A percentile compares a stretch with the other conserved stretches of the same genome.
phyloP scores from a whole-genome alignment of 2,113 vertebrate genomes.

The Pholis gunnellus region DNA sequence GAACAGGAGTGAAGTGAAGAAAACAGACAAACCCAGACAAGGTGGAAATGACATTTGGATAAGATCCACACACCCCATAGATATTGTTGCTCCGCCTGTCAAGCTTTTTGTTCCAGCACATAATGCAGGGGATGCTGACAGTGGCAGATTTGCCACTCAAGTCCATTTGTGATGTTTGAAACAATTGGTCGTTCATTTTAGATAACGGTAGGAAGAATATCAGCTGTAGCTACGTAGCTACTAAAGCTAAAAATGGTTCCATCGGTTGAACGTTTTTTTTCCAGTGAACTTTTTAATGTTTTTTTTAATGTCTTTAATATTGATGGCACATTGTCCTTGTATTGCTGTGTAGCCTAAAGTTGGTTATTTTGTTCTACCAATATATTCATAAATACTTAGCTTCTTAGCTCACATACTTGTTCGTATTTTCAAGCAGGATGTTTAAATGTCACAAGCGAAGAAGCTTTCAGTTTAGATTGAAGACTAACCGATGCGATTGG shows the following conservation, averaged over 20 bases:
- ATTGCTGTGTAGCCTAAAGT: neutral
- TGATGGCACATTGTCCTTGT: neutral
- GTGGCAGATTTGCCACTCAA: neutral
- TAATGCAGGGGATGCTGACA: neutral
- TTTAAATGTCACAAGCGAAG: no score
- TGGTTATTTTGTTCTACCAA: neutral
- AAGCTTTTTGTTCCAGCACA: neutral
- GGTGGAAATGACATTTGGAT: neutral
- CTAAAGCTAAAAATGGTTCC: neutral
- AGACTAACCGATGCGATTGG: no score
- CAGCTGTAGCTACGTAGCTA: neutral
- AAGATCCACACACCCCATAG: neutral
- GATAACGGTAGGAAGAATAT: neutral
- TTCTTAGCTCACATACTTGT: neutral
- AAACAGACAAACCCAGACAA: neutral
- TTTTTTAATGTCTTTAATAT: neutral
- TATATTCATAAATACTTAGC: neutral
- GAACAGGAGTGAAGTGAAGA: neutral
- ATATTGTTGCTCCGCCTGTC: neutral
- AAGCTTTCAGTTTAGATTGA: no score
- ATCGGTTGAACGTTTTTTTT: neutral
- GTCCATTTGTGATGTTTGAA: neutral
- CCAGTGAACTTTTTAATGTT: neutral
- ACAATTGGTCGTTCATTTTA: neutral
- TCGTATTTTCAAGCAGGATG: no score